A percentile compares a stretch with the other conserved stretches of the same genome.
Conservation (phyloP, 2,888 invertebrate genomes). For the Papilio gigon region DNA sequence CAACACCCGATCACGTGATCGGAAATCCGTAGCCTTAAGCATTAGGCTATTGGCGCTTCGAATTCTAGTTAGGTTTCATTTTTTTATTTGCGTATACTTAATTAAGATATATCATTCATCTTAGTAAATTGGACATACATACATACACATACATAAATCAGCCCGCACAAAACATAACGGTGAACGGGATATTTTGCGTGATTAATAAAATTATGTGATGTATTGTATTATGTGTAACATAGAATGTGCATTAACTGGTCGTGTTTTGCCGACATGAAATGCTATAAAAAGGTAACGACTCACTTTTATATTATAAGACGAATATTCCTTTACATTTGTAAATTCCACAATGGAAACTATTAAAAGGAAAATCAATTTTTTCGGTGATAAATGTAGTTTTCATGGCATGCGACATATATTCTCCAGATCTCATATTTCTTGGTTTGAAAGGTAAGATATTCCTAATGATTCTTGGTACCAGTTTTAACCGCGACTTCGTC, state of each 20-base stretch:
- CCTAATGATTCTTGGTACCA: not conserved
- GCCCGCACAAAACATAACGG: not conserved
- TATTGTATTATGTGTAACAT: slow-evolving; percentile 11
- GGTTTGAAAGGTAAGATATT: slow-evolving; percentile 61
- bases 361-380: slow-evolving; percentile 61
- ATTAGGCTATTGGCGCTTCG: no score
- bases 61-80: no score
- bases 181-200: not conserved
- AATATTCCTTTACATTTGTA: not conserved
- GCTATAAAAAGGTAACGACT: not conserved
- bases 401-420: slow-evolving; percentile 66
- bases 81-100: no score
- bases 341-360: slow-evolving; percentile 41
- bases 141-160: not conserved
- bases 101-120: no score
- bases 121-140: not conserved
- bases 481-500: no score
- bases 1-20: no score
- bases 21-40: no score
- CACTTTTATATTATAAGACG: not conserved
- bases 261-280: slow-evolving; percentile 8
- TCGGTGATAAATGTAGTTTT: slow-evolving; percentile 64
- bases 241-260: slow-evolving; percentile 32
- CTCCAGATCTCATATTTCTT: slow-evolving; percentile 55
- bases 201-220: slow-evolving; percentile 9